Conservation (phyloP, 2,113 vertebrate species). For the Zeus faber region DNA sequence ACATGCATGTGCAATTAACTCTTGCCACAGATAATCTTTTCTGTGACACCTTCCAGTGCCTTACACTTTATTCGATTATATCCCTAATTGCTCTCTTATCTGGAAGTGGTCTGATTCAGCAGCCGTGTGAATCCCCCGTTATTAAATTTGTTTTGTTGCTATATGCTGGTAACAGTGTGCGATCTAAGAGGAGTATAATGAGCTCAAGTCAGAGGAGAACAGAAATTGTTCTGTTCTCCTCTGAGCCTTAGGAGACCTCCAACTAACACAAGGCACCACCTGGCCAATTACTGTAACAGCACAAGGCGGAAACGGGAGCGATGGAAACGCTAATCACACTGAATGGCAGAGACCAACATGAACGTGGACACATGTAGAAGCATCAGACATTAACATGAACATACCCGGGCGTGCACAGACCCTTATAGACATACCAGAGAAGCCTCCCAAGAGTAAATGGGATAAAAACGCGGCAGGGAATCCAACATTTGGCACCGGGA, state of each 20-base stretch:
- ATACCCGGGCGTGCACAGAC: not conserved
- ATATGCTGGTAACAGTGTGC: constrained; percentile 35
- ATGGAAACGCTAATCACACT: no score
- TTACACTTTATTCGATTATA: no score
- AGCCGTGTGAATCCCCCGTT: constrained; percentile 38
- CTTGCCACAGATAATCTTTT: no score
- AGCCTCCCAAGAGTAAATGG: no score
- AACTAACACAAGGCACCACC: not conserved
- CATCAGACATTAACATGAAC: not conserved
- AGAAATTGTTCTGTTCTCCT: constrained; percentile 28
- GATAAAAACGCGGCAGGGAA: no score
- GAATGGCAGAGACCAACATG: no score
- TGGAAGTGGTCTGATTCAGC: constrained; percentile 25
- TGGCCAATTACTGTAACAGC: no score
- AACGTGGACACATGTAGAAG: no score
- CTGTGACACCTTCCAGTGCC: no score
- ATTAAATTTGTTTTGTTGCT: constrained; percentile 47
- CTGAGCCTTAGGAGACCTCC: not conserved
- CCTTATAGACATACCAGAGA: no score
- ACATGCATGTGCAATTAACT: no score
- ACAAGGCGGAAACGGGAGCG: not conserved
- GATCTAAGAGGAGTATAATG: constrained; percentile 41
- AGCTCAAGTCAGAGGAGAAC: constrained; percentile 27
- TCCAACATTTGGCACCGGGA: no score
- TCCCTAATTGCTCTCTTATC: constrained; percentile 25